Percentiles rank a stretch among this genome's conserved stretches.
Evolutionary conservation across 2,888 invertebrate genomes (phyloP).

Genomic region (Conistra vaccinii): DNA sequence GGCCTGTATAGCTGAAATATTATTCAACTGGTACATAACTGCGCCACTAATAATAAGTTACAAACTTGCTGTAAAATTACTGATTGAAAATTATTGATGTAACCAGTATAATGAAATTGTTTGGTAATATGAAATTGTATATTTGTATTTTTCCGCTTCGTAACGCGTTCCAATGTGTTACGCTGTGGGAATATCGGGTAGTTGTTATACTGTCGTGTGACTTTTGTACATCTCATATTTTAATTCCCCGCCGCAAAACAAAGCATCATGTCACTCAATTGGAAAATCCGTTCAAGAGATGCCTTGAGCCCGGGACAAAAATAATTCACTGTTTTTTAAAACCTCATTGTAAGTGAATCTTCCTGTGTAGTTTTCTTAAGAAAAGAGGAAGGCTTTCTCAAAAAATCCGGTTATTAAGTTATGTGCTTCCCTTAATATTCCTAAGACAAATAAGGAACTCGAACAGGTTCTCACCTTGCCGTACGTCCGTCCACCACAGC

Average conservation of each 20-base stretch:
- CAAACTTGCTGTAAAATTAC: constrained; percentile 35
- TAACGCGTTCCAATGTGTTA: neutral
- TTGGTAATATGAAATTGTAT: constrained; percentile 15
- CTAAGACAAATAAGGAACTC: neutral
- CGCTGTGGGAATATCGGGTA: neutral
- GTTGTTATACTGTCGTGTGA: neutral
- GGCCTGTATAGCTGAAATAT: constrained; percentile 52
- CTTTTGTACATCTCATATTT: constrained; percentile 2
- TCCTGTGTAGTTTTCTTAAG: neutral
- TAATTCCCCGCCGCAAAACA: neutral
- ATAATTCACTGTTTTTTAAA: neutral
- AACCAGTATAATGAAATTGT: constrained; percentile 18
- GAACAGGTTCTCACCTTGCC: neutral
- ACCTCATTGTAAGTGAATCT: neutral
- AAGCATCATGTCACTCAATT: neutral
- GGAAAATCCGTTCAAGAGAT: neutral
- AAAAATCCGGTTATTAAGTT: neutral
- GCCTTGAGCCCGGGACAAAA: neutral
- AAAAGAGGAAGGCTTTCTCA: neutral
- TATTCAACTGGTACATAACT: constrained; percentile 39
- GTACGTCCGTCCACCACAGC: no score
- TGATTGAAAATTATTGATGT: constrained; percentile 46
- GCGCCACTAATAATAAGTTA: constrained; percentile 44
- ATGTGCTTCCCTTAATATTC: neutral
- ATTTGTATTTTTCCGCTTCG: neutral